Percentiles rank a stretch among this genome's conserved stretches.
These are phyloP conservation scores for Eupeodes luniger DNA, from an alignment of 2,888 invertebrate species.

Conservation along the genomic window DNA sequence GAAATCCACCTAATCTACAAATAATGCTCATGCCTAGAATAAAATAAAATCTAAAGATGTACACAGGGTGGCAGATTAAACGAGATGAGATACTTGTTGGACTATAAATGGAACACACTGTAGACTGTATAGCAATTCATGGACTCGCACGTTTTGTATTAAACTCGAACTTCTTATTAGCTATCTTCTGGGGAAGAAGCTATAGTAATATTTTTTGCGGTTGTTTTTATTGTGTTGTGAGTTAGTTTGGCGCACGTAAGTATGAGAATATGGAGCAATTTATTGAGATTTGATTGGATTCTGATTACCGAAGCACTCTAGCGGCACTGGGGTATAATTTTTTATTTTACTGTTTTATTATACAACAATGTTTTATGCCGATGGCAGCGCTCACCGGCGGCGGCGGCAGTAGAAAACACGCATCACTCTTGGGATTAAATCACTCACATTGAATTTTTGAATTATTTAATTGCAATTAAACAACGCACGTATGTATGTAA, in stretches of 20 bases:
- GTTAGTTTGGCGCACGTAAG: conserved; percentile 43
- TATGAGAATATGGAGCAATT: conserved; percentile 57
- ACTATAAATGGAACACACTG: conserved; percentile 53
- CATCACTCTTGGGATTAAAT: conserved; percentile 29
- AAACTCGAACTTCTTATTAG: not conserved
- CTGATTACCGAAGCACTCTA: conserved; percentile 58
- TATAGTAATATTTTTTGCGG: conserved; percentile 22
- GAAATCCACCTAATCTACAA: not conserved
- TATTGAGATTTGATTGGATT: conserved; percentile 74
- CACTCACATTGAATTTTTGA: conserved; percentile 29
- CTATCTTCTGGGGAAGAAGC: not conserved
- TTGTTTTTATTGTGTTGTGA: not conserved
- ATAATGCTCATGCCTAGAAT: not conserved
- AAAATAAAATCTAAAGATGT: not conserved
- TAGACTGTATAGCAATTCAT: not conserved
- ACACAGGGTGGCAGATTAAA: not conserved
- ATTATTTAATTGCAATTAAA: conserved; percentile 55
- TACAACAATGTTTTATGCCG: not conserved
- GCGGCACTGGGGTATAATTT: conserved; percentile 55
- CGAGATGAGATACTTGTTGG: not conserved
- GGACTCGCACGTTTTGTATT: conserved; percentile 23
- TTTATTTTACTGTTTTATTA: conserved; percentile 50
- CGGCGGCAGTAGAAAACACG: not conserved
- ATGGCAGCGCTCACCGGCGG: too few relatives aligned
- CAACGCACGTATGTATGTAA: not conserved